Percentiles rank a stretch among this genome's conserved stretches.
Conservation (phyloP, 2,113 vertebrate genomes). For the Panurus biarmicus region DNA sequence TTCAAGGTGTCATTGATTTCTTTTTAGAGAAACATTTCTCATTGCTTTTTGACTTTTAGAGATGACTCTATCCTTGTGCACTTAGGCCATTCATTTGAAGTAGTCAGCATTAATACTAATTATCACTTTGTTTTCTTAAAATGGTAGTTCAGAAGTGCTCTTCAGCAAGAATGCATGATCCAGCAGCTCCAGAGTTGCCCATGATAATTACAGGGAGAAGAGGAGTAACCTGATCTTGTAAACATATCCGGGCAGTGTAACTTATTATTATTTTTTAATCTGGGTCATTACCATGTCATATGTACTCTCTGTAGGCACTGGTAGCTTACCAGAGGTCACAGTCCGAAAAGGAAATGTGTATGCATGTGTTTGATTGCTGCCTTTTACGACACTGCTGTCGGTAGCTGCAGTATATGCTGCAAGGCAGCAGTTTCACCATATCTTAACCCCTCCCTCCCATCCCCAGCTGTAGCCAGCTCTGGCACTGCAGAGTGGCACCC, state of each 20-base stretch:
- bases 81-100: neutral
- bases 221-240: slow-evolving; percentile 45
- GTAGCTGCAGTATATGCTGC: neutral
- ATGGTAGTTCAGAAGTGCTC: neutral
- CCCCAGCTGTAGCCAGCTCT: neutral
- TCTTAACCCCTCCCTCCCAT: neutral
- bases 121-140: slow-evolving; percentile 15
- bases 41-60: neutral
- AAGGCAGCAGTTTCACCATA: neutral
- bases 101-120: neutral
- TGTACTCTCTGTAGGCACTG: neutral
- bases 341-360: neutral
- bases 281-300: slow-evolving; percentile 47
- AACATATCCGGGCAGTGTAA: neutral
- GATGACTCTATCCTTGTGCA: neutral
- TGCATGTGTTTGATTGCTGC: neutral
- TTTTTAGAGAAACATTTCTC: neutral
- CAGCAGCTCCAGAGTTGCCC: neutral
- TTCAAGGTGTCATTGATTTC: neutral
- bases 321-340: neutral
- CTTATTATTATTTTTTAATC: slow-evolving; percentile 60
- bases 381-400: neutral
- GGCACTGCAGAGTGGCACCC: neutral
- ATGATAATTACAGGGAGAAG: slow-evolving; percentile 41
- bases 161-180: neutral